phyloP scores from a whole-genome alignment of 1,140 invertebrate genomes.

The Papilio helenus region DNA sequence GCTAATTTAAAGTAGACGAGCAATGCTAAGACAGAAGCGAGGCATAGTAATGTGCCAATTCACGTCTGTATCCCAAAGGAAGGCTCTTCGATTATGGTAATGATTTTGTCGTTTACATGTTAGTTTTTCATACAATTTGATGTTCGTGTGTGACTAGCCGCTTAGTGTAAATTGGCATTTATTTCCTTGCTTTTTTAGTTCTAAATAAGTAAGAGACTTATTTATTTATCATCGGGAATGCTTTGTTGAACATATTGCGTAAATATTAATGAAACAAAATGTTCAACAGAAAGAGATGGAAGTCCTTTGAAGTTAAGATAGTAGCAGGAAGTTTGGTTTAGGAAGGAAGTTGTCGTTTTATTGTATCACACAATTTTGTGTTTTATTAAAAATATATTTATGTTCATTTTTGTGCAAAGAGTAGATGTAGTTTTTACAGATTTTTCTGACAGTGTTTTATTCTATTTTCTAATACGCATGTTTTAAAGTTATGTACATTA shows the following conservation, averaged over 20 bases:
- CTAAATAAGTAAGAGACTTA: too few relatives aligned
- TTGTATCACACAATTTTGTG: conserved; percentile 3
- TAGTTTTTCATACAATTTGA: too few relatives aligned
- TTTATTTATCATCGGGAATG: too few relatives aligned
- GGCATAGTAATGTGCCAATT: neutral
- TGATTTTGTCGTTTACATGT: too few relatives aligned
- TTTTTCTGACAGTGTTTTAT: too few relatives aligned
- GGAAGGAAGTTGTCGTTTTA: conserved; percentile 25
- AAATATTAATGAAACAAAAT: neutral
- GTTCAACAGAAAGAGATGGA: neutral
- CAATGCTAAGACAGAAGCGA: neutral
- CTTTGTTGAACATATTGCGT: neutral
- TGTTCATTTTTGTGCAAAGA: conserved; percentile 5
- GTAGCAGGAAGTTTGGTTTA: neutral
- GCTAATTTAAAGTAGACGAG: conserved; percentile 29
- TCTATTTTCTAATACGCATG: too few relatives aligned
- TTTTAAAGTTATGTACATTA: too few relatives aligned
- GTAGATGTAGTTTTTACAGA: neutral
- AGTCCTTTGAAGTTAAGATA: conserved; percentile 17
- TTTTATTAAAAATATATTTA: neutral
- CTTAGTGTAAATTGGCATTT: too few relatives aligned
- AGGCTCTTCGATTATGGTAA: neutral
- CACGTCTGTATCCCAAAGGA: too few relatives aligned
- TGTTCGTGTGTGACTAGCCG: too few relatives aligned
- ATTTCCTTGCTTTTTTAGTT: too few relatives aligned